Evolutionary conservation across 2,888 invertebrate genomes (phyloP).

Genomic region (Sarcophaga variegata): DNA sequence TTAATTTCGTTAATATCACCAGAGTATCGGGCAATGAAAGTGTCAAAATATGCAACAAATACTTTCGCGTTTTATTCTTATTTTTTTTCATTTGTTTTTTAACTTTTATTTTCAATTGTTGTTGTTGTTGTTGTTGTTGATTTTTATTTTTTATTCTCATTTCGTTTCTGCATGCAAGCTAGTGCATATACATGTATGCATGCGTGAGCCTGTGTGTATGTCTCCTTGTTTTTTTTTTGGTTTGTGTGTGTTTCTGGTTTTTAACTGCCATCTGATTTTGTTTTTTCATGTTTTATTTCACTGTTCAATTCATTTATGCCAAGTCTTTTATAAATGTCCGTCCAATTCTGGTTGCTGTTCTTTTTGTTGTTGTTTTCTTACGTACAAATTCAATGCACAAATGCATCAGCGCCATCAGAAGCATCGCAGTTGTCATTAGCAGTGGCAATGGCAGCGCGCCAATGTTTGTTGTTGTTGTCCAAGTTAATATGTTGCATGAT

Average conservation of each 20-base stretch:
- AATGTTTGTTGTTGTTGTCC: slow-evolving; percentile 29
- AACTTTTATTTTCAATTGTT: slow-evolving; percentile 4
- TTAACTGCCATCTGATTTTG: slow-evolving; percentile 51
- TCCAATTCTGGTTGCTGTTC: not conserved
- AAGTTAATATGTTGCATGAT: slow-evolving; percentile 62
- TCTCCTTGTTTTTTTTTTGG: not conserved
- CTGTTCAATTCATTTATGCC: slow-evolving; percentile 64
- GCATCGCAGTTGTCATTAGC: slow-evolving; percentile 15
- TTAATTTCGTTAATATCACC: slow-evolving; percentile 69
- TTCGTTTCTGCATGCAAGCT: not conserved
- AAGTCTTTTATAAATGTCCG: slow-evolving; percentile 28
- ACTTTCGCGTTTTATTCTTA: slow-evolving; percentile 56
- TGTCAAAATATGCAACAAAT: slow-evolving; percentile 78
- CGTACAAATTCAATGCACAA: slow-evolving; percentile 27
- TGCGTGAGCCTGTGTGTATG: not conserved
- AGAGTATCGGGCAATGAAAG: slow-evolving; percentile 72
- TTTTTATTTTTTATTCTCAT: not conserved
- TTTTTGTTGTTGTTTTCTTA: not conserved
- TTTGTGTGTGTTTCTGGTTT: slow-evolving; percentile 1
- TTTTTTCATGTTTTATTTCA: slow-evolving; percentile 47
- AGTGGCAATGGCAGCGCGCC: slow-evolving; percentile 5
- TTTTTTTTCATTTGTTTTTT: not conserved
- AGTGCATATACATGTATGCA: slow-evolving; percentile 13
- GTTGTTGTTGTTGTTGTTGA: slow-evolving; percentile 1
- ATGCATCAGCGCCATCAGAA: slow-evolving; percentile 48